Evolutionary conservation across 37 sponge, comb jelly and placozoan species (phyloP).

Genomic region (Ephydatia muelleri): DNA sequence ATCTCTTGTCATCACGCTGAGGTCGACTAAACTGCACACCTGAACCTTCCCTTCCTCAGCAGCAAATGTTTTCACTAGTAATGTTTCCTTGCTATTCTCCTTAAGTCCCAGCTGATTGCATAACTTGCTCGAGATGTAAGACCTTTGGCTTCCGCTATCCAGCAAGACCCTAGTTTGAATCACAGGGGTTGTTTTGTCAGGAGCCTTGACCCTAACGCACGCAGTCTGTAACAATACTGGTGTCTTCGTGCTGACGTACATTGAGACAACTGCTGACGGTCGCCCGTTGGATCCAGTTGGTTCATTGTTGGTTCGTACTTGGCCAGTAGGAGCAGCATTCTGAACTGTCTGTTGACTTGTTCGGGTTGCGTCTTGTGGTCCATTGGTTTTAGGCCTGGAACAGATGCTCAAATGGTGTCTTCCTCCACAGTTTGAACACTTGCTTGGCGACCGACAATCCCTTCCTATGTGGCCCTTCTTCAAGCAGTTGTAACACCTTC

Average conservation of each 20-base stretch:
- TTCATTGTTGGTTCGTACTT: conserved; percentile 1
- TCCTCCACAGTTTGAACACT: conserved; percentile 25
- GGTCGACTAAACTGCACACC: conserved; percentile 1
- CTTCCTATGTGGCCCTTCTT: conserved; percentile 29
- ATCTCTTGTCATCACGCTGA: conserved; percentile 7
- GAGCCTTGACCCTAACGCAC: conserved; percentile 1
- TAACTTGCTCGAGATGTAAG: conserved; percentile 5
- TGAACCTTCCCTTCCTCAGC: not conserved
- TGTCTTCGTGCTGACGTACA: not conserved
- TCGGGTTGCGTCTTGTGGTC: not conserved
- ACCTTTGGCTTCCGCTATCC: conserved; percentile 23
- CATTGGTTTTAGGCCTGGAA: not conserved
- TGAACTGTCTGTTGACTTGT: not conserved
- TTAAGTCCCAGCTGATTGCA: not conserved
- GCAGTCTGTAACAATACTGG: conserved; percentile 38
- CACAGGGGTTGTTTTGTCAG: not conserved
- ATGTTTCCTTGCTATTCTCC: not conserved
- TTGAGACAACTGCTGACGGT: not conserved
- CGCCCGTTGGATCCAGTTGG: conserved; percentile 8
- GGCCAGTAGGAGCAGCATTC: not conserved
- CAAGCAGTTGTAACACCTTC: conserved; percentile 7
- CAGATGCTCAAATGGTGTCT: conserved; percentile 33
- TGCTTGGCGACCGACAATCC: conserved; percentile 18
- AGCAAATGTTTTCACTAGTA: conserved; percentile 24
- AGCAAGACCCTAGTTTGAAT: conserved; percentile 5